These are phyloP conservation scores for Bicyclus anynana DNA, from an alignment of 1,140 invertebrate genomes.

Conservation along the genomic window DNA sequence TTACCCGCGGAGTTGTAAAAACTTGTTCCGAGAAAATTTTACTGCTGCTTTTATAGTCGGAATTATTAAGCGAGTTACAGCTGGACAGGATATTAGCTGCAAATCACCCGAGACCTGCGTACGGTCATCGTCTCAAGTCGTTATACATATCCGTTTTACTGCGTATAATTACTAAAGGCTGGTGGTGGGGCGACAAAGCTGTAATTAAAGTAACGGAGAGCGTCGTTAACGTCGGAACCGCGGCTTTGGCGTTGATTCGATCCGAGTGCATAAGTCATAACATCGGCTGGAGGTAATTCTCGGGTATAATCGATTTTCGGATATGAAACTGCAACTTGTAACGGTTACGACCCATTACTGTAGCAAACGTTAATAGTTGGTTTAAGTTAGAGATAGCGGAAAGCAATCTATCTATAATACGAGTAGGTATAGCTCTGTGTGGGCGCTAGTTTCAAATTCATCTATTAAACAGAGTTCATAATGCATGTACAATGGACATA, in stretches of 20 bases:
- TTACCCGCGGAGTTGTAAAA: background rate
- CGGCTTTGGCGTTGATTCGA: constrained; percentile 41
- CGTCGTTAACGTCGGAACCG: constrained; percentile 49
- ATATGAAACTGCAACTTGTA: constrained; percentile 18
- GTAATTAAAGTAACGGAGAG: constrained; percentile 67
- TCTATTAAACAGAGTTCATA: no score
- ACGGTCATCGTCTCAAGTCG: constrained; percentile 54
- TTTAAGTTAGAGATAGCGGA: background rate
- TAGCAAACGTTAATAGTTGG: no score
- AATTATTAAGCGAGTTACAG: constrained; percentile 51
- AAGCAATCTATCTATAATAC: no score
- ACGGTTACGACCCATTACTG: constrained; percentile 2
- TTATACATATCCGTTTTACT: constrained; percentile 65
- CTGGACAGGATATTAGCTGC: constrained; percentile 56
- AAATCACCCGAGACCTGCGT: constrained; percentile 42
- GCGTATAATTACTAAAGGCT: constrained; percentile 58
- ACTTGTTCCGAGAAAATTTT: constrained; percentile 42
- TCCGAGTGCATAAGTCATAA: constrained; percentile 46
- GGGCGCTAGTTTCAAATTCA: no score
- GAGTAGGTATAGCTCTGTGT: no score
- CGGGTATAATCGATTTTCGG: constrained; percentile 36
- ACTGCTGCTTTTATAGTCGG: constrained; percentile 46
- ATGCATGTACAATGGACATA: no score
- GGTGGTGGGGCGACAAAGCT: constrained; percentile 47
- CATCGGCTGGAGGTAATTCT: constrained; percentile 22